Evolutionary conservation across 2,797 vertebrate species (phyloP), one percentile per base, ranked within the genome.

Genomic region (Hephaestus fuliginosus): DNA sequence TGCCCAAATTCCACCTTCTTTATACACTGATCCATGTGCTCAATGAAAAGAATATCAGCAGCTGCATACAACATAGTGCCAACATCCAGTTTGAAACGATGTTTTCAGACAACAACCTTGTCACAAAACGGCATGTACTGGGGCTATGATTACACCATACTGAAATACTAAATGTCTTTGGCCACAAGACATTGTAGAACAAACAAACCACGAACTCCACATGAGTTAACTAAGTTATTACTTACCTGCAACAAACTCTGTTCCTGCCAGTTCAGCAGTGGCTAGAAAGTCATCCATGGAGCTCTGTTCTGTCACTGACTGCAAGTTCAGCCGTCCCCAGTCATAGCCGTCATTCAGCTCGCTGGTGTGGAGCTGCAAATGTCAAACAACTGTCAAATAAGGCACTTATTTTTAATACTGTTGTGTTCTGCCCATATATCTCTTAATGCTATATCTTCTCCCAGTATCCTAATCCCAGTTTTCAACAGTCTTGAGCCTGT

Each of bases 271-370:
- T 85, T 99, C 97, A 2, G 98, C 98, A 20, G 97, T 98, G 67
- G 97, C 97, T 80, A 99, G 93, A 88, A 99, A 99, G 81, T 99
- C 98, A 87, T 99, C 98, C 82, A 99, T 95, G 14, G 98, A 96
- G 75, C 91, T 99, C 92, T 99, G 97, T 67, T 99, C 98, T 0
- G 98, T 98, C 62, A 98, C 96, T 0, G 98, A 99, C 90, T 97
- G 97, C 58, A 97, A 93, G 81, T 97, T 98, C 39, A 97, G 94
- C 2, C 97, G 95, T 3, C 95, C 97, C 97, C 97, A 97, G 63
- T 97, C 97, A 25, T 97, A 97, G 6, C 97, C 98, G 53, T 97
- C 96, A 7, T 96, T 96, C 80, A 98, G 91, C 51, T 99, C 98
- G 88, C 97, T 97, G 3, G 96, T 97, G 91, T 98, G 98, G 22